A percentile compares a stretch with the other conserved stretches of the same genome.
Conservation (phyloP, 2,113 vertebrate genomes). For the Hystrix cristata region DNA sequence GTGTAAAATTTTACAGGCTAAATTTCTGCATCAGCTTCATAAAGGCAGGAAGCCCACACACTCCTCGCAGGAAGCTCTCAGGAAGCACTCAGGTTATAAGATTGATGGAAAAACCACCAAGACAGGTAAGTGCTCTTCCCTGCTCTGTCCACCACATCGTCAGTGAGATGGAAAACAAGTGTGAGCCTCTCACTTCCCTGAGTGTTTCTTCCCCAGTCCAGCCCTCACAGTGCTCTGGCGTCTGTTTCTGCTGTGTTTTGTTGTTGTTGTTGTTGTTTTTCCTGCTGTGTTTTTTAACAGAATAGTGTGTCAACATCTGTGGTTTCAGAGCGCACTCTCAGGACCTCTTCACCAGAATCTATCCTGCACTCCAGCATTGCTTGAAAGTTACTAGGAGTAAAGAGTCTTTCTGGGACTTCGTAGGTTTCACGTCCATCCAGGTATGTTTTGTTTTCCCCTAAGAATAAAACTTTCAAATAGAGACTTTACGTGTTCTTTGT, state of each 20-base stretch:
- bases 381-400: background rate
- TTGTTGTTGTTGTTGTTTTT: no score
- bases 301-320: no score
- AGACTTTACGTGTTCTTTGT: no score
- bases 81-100: background rate
- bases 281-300: no score
- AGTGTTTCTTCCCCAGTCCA: background rate
- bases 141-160: background rate
- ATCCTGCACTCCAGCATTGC: background rate
- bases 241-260: no score
- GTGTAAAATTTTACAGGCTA: background rate
- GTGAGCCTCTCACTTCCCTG: background rate
- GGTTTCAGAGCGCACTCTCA: no score
- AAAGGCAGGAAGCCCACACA: background rate
- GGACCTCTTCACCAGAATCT: background rate
- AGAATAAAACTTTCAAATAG: no score
- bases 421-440: slow-evolving; percentile 85
- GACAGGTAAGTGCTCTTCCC: background rate
- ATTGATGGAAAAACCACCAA: background rate
- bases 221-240: no score
- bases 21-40: background rate
- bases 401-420: slow-evolving; percentile 71
- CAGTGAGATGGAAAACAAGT: background rate
- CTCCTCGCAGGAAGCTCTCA: background rate
- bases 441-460: no score